Base-by-base conservation (phyloP, 2,888 invertebrate genomes). In the Patella ulyssiponensis region DNA sequence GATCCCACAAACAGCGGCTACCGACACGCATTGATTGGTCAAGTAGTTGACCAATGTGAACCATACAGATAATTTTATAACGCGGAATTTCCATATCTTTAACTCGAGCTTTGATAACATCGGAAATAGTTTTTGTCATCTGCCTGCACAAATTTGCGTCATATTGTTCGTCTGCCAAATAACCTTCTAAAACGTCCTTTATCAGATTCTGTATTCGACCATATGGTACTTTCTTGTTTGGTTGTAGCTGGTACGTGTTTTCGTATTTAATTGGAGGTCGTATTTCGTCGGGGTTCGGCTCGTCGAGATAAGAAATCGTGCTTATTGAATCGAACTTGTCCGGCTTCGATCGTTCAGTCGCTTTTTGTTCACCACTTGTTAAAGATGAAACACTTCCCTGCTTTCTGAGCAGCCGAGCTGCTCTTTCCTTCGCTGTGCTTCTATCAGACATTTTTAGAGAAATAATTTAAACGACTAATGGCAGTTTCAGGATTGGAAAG, bases 121-220 rank as follows among this genome's bases (percentile, higher is more conserved):
- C 91, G 76, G 91, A 90, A 15, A 91, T 85, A n/a, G 90, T 91
- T 84, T 91, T 91, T 11, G 90, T 88, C 91, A 91, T 91, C 78
- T 90, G 89, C 73, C 88, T 80, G 81, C 91, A 91, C 7, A 91
- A 84, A 77, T 91, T 90, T 51, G 90, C 89, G 79, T 91, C 90
- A 77, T 91, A 91, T 79, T 86, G 86, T 74, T 91, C 91, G 74
- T 91, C 90, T 11, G 86, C 84, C 51, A 91, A 82, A 76, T 91
- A 91, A 20, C 89, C 86, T 56, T 90, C 89, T 69, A 91, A 80
- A 0, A 90, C 90, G 73, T 91, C 91, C 75, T 84, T 85, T 51
- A 91, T 88, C 71, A 91, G 87, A 74, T 85, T 86, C 78, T 87
- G 84, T 17, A 91, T 86, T 71, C 83, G 83, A 17, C 83, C 81